A percentile compares a stretch with the other conserved stretches of the same genome.
Conservation (phyloP, 2,888 invertebrate genomes). For the Laspeyria flexula region DNA sequence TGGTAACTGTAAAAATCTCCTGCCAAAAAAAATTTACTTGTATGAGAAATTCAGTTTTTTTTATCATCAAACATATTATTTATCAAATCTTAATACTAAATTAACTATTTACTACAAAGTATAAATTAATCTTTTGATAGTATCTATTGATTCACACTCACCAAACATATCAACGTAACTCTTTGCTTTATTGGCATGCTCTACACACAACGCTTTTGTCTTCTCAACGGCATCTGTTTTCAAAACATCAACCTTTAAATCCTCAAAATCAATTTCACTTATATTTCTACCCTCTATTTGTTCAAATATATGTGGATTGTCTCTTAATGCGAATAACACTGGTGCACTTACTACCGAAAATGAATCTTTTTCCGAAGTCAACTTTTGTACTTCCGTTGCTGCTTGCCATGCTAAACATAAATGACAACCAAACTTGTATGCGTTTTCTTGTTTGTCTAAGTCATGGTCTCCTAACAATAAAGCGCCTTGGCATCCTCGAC, state of each 20-base stretch:
- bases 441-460: slow-evolving; percentile 88
- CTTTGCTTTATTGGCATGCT: slow-evolving; percentile 68
- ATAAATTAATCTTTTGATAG: slow-evolving; percentile 73
- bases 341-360: slow-evolving; percentile 93
- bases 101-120: slow-evolving; percentile 50
- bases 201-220: slow-evolving; percentile 63
- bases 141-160: slow-evolving; percentile 66
- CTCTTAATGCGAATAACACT: slow-evolving; percentile 92
- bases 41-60: no score
- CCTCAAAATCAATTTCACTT: slow-evolving; percentile 87
- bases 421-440: slow-evolving; percentile 92
- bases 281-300: slow-evolving; percentile 84
- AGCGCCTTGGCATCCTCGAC: slow-evolving; percentile 93
- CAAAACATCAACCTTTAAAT: slow-evolving; percentile 69
- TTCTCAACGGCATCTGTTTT: slow-evolving; percentile 71
- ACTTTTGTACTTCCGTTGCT: slow-evolving; percentile 69
- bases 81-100: not conserved
- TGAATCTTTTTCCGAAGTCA: slow-evolving; percentile 81
- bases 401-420: slow-evolving; percentile 94
- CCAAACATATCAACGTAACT: slow-evolving; percentile 67
- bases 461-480: slow-evolving; percentile 90
- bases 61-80: not conserved
- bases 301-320: slow-evolving; percentile 89
- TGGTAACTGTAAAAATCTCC: no score
- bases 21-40: no score